phyloP scores from a whole-genome alignment of 2,797 vertebrate genomes.

The Pempheris klunzingeri region DNA sequence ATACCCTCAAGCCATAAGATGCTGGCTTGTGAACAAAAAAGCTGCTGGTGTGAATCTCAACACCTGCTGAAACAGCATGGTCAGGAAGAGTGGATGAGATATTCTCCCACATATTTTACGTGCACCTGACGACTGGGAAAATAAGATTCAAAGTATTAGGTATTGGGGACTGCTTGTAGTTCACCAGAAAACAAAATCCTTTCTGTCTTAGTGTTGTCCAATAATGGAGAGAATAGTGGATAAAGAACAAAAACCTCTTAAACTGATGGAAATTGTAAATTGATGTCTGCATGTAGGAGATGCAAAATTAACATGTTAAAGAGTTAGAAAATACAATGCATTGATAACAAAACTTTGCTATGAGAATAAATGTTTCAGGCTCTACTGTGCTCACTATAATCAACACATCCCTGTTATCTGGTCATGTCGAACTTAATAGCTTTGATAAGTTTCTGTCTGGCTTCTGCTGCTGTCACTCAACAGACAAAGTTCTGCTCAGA shows the following conservation, averaged over 20 bases:
- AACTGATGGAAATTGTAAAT: too few relatives aligned
- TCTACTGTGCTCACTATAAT: too few relatives aligned
- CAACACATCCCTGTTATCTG: too few relatives aligned
- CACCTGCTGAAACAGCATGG: constrained; percentile 14
- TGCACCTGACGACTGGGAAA: too few relatives aligned
- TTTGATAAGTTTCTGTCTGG: too few relatives aligned
- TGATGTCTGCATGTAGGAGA: not conserved
- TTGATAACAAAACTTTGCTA: not conserved
- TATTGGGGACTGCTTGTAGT: too few relatives aligned
- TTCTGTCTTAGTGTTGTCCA: not conserved
- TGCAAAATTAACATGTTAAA: not conserved
- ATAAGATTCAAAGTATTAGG: too few relatives aligned
- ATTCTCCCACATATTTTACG: not conserved
- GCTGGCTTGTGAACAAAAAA: constrained; percentile 12
- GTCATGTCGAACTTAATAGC: too few relatives aligned
- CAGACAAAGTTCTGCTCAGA: too few relatives aligned
- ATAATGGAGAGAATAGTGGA: not conserved
- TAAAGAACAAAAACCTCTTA: not conserved
- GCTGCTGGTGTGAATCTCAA: constrained; percentile 34
- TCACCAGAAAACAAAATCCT: constrained; percentile 11
- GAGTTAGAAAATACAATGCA: constrained; percentile 4
- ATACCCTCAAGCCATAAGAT: constrained; percentile 10
- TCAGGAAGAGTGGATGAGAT: constrained; percentile 11
- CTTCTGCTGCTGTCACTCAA: too few relatives aligned
- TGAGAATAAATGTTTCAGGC: not conserved